phyloP scores from a whole-genome alignment of 2,888 invertebrate species.

The Drosophila austrosaltans region DNA sequence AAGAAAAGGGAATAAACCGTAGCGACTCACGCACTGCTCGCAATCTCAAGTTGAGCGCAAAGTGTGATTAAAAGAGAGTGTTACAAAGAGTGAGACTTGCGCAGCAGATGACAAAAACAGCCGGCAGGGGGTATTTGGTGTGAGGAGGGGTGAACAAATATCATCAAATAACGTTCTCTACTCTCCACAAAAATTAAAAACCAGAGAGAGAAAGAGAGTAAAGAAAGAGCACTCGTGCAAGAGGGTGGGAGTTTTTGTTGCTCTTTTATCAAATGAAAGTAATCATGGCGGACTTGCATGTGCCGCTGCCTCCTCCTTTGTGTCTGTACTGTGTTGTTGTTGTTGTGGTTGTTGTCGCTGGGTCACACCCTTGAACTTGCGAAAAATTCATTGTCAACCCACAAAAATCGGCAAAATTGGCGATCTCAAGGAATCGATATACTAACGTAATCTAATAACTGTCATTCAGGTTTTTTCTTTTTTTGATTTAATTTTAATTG shows the following conservation, averaged over 20 bases:
- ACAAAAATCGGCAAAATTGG: conserved; percentile 4
- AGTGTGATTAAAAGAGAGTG: conserved; percentile 3
- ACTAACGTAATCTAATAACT: background rate
- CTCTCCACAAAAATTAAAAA: conserved; percentile 24
- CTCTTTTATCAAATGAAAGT: conserved; percentile 65
- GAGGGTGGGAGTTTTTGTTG: conserved; percentile 64
- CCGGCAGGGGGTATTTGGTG: conserved; percentile 27
- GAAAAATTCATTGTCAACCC: conserved; percentile 56
- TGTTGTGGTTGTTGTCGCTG: conserved; percentile 38
- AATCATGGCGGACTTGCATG: conserved; percentile 67
- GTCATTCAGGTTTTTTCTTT: background rate
- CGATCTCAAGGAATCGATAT: background rate
- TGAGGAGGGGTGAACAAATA: conserved; percentile 15
- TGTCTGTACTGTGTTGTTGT: conserved; percentile 37
- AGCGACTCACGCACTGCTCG: background rate
- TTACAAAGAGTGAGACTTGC: conserved; percentile 16
- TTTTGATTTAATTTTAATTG: conserved; percentile 12
- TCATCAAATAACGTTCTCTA: conserved; percentile 5
- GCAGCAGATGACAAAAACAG: conserved; percentile 18
- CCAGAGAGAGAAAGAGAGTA: conserved; percentile 4
- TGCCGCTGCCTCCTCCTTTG: conserved; percentile 26
- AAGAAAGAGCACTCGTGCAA: conserved; percentile 1
- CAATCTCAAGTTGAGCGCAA: background rate
- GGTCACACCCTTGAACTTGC: conserved; percentile 84
- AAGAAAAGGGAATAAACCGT: background rate